phyloP scores from a whole-genome alignment of 2,888 invertebrate species.

The Ochropleura plecta region DNA sequence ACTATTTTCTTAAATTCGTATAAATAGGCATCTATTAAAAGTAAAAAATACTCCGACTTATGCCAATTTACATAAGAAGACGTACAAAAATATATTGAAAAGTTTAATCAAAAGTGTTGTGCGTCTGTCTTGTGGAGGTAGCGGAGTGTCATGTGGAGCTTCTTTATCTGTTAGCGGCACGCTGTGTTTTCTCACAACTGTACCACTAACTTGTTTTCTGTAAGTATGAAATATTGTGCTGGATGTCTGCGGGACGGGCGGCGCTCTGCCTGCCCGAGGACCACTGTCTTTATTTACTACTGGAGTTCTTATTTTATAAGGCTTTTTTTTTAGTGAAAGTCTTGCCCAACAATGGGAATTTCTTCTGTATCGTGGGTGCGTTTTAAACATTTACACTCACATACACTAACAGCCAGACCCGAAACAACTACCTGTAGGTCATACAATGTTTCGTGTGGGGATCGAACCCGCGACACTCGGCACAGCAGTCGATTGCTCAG shows the following conservation, averaged over 20 bases:
- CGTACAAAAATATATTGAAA: conserved; percentile 24
- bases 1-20: too few relatives aligned
- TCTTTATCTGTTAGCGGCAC: conserved; percentile 80
- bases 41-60: neutral
- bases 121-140: conserved; percentile 33
- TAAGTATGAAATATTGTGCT: conserved; percentile 84
- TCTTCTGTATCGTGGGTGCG: too few relatives aligned
- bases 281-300: conserved; percentile 23
- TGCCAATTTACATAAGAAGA: conserved; percentile 47
- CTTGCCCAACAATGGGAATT: too few relatives aligned
- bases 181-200: conserved; percentile 73
- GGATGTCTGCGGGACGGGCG: conserved; percentile 64
- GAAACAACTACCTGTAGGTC: too few relatives aligned
- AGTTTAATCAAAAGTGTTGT: conserved; percentile 45
- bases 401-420: too few relatives aligned
- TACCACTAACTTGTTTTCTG: conserved; percentile 77
- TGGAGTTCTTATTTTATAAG: conserved; percentile 12
- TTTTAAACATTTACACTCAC: too few relatives aligned
- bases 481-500: too few relatives aligned
- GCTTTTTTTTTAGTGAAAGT: too few relatives aligned
- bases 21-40: neutral
- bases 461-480: too few relatives aligned
- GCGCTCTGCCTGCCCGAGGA: conserved; percentile 34
- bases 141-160: conserved; percentile 54
- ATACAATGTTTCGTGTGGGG: too few relatives aligned